Evolutionary conservation across 37 sponge, comb jelly and placozoan genomes (phyloP), one percentile per base, ranked within the genome.

Genomic region (Halisarca cf. caerulea): DNA sequence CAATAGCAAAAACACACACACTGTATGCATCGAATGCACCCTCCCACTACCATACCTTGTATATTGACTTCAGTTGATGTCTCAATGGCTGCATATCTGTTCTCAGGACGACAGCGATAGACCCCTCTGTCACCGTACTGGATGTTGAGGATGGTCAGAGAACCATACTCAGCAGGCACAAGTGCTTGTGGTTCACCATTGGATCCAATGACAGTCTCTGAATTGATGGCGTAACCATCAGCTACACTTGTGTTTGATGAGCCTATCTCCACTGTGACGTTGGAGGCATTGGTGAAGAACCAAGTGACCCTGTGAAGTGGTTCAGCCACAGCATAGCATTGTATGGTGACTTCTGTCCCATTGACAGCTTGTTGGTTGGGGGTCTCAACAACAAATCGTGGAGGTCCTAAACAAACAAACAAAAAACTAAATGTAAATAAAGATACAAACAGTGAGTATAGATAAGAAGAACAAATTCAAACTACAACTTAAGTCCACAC

Each of bases 41-140:
- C 60, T 14, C 41, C 25, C 21, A 72, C 28, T 21, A 21, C 77
- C 93, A 58, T 32, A 92, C 93, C 93, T 21, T 92, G 93, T 20
- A 92, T 87, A 35, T 84, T 78, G 20, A 92, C 83, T 40, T 44
- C 75, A 17, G 89, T 89, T 38, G 32, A 23, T 0, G 86, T 66
- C 3, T 47, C 23, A 3, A 55, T 69, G 40, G 17, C 41, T 4
- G 79, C 86, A 85, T 84, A 20, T 3, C 9, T 35, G 59, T 92
- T 92, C n/a, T n/a, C 39, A 32, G 88, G 86, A 9, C 45, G 74
- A 57, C 92, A 92, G 15, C 32, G 82, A 74, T 92, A 92, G n/a
- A 39, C 61, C 44, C 92, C 92, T 37, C 92, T 60, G 53, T 92
- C 89, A n/a, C 71, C 62, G 82, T 77, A 92, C 39, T 53, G 64